Evolutionary conservation across 2,888 invertebrate species (phyloP), one percentile per base, ranked within the genome.

Genomic region (Lamellibrachia satsuma): DNA sequence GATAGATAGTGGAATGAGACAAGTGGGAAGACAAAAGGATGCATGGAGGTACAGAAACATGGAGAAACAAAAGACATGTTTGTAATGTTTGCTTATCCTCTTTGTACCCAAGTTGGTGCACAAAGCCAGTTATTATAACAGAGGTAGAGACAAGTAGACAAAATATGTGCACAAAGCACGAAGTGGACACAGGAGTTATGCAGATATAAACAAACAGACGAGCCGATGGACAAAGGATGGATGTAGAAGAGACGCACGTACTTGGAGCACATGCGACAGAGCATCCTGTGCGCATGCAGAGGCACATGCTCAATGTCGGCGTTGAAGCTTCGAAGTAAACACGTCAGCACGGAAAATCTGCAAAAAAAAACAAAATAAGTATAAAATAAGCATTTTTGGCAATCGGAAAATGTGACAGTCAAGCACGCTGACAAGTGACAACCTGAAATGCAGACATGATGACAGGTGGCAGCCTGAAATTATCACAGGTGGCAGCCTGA

Each of bases 301-400:
- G 98, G 98, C 94, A 98, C 97, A 95, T 98, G 97, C 95, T 98
- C 98, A 94, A 99, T 97, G 95, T 98, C 98, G 95, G 98, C 98
- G 97, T 98, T 98, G 97, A 98, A 99, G 94, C 98, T 97, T 96
- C 98, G 98, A 93, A 99, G 97, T 75, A 99, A 97, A 92, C 98
- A 98, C 0, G 98, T 98, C 97, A 99, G 97, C n/a, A 99, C 98
- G 90, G 96, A 94, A 94, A 97, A 97, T 93, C 96, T 96, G 94
- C 90, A 95, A 93, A 92, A 92, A 92, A 92, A 75, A 75, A 75
- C 75, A 75, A 75, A 75, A 75, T 75, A 75, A 15, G 75, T 75
- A 22, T 55, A 27, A 39, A 75, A 93, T 92, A 52, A 39, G 39
- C 39, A 39, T 39, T 39, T 39, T 39, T 39, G 39, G 39, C 39